Evolutionary conservation across 2,888 invertebrate genomes (phyloP).

Genomic region (Pandemis corylana): DNA sequence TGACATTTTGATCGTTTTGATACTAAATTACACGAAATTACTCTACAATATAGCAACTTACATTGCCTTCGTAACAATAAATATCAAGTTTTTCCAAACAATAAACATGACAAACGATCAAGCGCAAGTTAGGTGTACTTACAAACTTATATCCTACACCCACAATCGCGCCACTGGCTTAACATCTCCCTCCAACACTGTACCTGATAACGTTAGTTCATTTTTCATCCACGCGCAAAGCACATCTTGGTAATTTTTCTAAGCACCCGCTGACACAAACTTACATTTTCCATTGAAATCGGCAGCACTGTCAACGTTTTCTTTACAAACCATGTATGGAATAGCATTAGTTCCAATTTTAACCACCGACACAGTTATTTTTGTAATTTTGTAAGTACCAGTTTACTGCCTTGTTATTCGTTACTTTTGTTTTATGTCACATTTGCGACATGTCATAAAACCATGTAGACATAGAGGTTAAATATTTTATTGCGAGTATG

Average conservation of each 20-base stretch:
- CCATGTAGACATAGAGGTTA: conserved; percentile 28
- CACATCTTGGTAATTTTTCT: not conserved
- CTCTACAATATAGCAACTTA: not conserved
- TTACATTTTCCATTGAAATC: not conserved
- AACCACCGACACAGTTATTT: conserved; percentile 14
- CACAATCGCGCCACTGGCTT: not conserved
- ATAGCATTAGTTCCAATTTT: not conserved
- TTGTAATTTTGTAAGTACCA: conserved; percentile 25
- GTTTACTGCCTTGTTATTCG: conserved; percentile 39
- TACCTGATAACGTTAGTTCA: not conserved
- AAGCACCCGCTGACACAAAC: not conserved
- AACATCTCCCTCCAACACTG: not conserved
- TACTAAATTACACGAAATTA: not conserved
- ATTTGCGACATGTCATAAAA: conserved; percentile 32
- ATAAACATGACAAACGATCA: conserved; percentile 17
- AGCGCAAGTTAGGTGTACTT: not conserved
- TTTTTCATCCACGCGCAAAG: not conserved
- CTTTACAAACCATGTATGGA: not conserved
- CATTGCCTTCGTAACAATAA: conserved; percentile 15
- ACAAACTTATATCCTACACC: conserved; percentile 14
- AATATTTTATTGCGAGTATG: conserved; percentile 24
- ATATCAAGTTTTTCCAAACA: conserved; percentile 25
- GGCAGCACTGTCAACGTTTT: not conserved
- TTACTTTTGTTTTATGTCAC: conserved; percentile 37
- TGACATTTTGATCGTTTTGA: not conserved